These are phyloP conservation scores for Gobio occitaniae DNA, from an alignment of 2,797 vertebrate species.

Conservation along the genomic window DNA sequence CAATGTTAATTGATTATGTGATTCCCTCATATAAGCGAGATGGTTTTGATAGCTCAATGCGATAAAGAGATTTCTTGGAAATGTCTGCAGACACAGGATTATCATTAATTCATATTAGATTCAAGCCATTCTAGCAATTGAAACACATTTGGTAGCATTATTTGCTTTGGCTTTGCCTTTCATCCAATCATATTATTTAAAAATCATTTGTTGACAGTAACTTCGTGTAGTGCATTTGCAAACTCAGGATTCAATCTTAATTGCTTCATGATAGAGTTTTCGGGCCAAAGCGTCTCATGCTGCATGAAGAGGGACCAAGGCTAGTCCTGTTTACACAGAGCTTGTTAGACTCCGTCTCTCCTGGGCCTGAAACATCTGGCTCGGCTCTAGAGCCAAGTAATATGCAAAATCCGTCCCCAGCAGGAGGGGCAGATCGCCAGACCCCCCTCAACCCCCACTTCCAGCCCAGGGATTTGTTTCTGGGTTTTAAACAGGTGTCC, in stretches of 20 bases:
- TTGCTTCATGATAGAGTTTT: constrained; percentile 24
- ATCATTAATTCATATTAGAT: not conserved
- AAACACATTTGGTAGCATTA: not conserved
- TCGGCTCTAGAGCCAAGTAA: constrained; percentile 64
- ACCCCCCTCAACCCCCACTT: not conserved
- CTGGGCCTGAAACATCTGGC: constrained; percentile 69
- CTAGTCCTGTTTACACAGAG: constrained; percentile 68
- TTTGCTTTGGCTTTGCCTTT: constrained; percentile 7
- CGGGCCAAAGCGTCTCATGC: constrained; percentile 8
- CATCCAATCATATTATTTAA: not conserved
- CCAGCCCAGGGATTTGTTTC: constrained; percentile 1
- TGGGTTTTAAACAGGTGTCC: constrained; percentile 41
- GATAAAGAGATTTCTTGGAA: constrained; percentile 23
- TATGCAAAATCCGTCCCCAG: constrained; percentile 27
- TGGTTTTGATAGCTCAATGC: constrained; percentile 26
- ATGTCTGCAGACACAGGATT: constrained; percentile 14
- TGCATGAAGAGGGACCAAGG: constrained; percentile 37
- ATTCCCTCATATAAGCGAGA: constrained; percentile 22
- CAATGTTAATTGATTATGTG: constrained; percentile 56
- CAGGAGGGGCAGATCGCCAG: constrained; percentile 20
- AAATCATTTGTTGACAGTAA: constrained; percentile 1
- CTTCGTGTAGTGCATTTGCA: constrained; percentile 22
- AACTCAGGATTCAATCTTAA: constrained; percentile 32
- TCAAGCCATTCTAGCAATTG: constrained; percentile 12
- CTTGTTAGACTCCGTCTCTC: constrained; percentile 69